Evolutionary conservation across 1,140 invertebrate genomes (phyloP), one percentile per base, ranked within the genome.

Genomic region (Brachionus plicatilis): DNA sequence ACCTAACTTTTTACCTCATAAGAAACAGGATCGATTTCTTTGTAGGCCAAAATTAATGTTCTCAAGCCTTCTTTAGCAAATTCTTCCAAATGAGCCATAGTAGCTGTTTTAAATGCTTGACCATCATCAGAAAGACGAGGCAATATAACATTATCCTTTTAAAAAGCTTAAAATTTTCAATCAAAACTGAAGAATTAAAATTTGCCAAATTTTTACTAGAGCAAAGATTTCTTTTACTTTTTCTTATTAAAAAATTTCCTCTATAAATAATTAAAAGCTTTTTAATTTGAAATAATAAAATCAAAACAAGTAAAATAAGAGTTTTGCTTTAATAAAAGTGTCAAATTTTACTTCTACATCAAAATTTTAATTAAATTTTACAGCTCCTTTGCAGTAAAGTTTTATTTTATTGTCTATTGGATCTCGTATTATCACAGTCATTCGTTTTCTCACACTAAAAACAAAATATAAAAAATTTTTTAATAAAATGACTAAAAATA

Each of bases 361-460:
- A 37, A 37, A 37, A 37, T 7, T 37, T 6, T 0, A 37, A 37
- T 3, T 6, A 37, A 37, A 37, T 6, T 12, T 27, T 76, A 76
- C 72, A 9, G 96, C 96, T 12, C 96, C 92, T 88, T 98, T 98
- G 88, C 95, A 96, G 88, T 93, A 95, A 14, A 98, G 88, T 88
- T 95, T 90, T 76, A 97, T 94, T 87, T 93, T 91, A 12, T 76
- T 76, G 27, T 76, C 72, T 85, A 93, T 94, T 0, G 94, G 93
- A 41, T 93, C 93, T 72, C 92, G 91, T 5, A 96, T 93, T 85
- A 98, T 93, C 0, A 97, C 93, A 11, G 95, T 96, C 96, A 98
- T 98, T 85, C 96, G 90, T 89, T 98, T 98, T 45, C 96, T 90
- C 2, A 93, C 91, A 53, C 95, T 90, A 45, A 45, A 72, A 72